phyloP scores from a whole-genome alignment of 2,888 invertebrate species.

The Isoperla grammatica region DNA sequence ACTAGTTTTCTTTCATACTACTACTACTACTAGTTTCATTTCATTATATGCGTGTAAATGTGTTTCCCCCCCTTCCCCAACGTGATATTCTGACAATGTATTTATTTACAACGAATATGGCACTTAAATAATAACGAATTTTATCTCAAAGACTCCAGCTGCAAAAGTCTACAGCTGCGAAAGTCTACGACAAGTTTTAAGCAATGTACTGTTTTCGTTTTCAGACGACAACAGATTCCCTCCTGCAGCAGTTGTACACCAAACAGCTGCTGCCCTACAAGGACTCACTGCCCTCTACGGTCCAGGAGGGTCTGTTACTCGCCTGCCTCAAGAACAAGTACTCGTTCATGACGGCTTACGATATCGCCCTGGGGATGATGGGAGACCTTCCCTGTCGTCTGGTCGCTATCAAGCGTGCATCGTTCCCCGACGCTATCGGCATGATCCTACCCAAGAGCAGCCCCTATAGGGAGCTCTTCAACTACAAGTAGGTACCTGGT shows the following conservation, averaged over 20 bases:
- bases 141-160: too few species aligned
- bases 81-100: too few species aligned
- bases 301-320: neutral
- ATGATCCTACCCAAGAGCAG: constrained; percentile 8
- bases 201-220: too few species aligned
- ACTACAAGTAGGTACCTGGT: constrained; percentile 1
- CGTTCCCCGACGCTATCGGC: constrained; percentile 1
- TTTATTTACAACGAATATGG: too few species aligned
- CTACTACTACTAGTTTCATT: too few species aligned
- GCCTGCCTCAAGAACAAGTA: constrained; percentile 3
- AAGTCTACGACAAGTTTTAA: too few species aligned
- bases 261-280: constrained; percentile 4
- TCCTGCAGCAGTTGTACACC: constrained; percentile 2
- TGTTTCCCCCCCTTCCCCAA: too few species aligned
- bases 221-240: neutral
- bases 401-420: neutral
- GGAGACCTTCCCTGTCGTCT: constrained; percentile 6
- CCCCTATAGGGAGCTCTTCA: neutral
- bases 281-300: neutral
- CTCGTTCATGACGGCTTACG: constrained; percentile 13
- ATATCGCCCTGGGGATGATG: constrained; percentile 14
- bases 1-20: too few species aligned
- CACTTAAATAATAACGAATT: too few species aligned
- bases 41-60: too few species aligned
- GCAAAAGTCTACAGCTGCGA: too few species aligned